Evolutionary conservation across 2,888 invertebrate genomes (phyloP).

Genomic region (Calameuta pallipes): DNA sequence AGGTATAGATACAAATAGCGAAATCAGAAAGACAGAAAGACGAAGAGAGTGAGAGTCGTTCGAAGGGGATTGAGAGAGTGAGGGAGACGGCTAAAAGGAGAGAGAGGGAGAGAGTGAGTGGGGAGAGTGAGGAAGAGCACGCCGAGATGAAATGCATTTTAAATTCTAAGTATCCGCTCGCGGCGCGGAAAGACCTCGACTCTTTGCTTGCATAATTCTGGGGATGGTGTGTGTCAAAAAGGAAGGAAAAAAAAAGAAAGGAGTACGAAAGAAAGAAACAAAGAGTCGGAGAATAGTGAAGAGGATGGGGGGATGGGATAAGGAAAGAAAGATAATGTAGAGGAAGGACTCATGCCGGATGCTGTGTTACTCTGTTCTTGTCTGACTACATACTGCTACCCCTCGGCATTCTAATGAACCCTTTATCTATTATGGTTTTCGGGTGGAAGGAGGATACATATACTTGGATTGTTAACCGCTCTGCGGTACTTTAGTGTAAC

Average conservation of each 20-base stretch:
- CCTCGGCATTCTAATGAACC: background rate
- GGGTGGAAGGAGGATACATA: background rate
- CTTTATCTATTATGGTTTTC: background rate
- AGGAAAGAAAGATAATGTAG: slow-evolving; percentile 6
- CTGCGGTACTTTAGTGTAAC: background rate
- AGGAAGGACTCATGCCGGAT: background rate
- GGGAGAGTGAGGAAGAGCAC: slow-evolving; percentile 30
- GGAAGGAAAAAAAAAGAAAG: background rate
- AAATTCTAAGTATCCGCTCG: slow-evolving; percentile 50
- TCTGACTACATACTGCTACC: background rate
- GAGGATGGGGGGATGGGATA: slow-evolving; percentile 32
- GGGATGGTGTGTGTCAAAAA: slow-evolving; percentile 1
- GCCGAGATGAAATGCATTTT: slow-evolving; percentile 53
- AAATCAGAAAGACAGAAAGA: slow-evolving; percentile 33
- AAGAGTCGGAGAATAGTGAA: slow-evolving; percentile 27
- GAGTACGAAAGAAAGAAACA: background rate
- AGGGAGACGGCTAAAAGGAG: slow-evolving; percentile 7
- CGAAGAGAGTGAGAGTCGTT: slow-evolving; percentile 25
- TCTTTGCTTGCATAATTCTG: slow-evolving; percentile 32
- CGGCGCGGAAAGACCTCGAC: slow-evolving; percentile 40
- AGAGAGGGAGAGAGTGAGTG: slow-evolving; percentile 8
- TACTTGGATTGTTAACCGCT: background rate
- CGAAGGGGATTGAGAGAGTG: slow-evolving; percentile 9
- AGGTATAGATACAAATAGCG: slow-evolving; percentile 9
- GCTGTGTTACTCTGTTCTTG: background rate